Evolutionary conservation across 2,888 invertebrate species (phyloP), one percentile per base, ranked within the genome.

Genomic region (Athripsodes cinereus): DNA sequence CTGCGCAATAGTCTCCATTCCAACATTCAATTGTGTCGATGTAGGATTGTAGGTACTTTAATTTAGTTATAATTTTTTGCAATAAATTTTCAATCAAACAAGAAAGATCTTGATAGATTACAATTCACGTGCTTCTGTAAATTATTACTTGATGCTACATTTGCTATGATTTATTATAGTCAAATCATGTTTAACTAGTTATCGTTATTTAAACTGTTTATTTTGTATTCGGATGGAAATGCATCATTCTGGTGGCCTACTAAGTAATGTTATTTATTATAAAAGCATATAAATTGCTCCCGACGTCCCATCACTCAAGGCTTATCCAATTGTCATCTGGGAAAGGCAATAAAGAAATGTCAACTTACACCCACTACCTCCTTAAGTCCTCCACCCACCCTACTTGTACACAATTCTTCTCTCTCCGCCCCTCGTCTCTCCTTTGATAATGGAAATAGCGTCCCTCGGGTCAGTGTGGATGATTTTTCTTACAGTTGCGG

Each of bases 321-420:
- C 61, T 63, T 63, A 63, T 63, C 63, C 61, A 53, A 61, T 63
- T 63, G 63, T 63, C 63, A 63, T 63, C 63, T 61, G 61, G 60
- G 59, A 57, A 59, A 61, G 61, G 63, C 63, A 63, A 63, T 63
- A 63, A 63, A 63, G 63, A 61, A 63, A 61, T 56, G 63, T 61
- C 63, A 61, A 61, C 59, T 61, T 61, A 63, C 59, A 58, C 49
- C 54, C 48, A 34, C 34, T 19, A 11, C 53, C 31, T 48, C 19
- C 48, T 20, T 13, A 16, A 40, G 40, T 3, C 5, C 31, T 31
- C 11, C 31, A 10, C 26, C 26, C 26, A 26, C 26, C 26, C 26
- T 6, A 26, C 26, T 6, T 26, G 5, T 26, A 26, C 26, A 2
- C 40, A 16, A 3, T 40, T 40, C 47, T 19, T 20, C 50, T n/a